phyloP scores from a whole-genome alignment of 2,888 invertebrate species.

The Tetranychus piercei region DNA sequence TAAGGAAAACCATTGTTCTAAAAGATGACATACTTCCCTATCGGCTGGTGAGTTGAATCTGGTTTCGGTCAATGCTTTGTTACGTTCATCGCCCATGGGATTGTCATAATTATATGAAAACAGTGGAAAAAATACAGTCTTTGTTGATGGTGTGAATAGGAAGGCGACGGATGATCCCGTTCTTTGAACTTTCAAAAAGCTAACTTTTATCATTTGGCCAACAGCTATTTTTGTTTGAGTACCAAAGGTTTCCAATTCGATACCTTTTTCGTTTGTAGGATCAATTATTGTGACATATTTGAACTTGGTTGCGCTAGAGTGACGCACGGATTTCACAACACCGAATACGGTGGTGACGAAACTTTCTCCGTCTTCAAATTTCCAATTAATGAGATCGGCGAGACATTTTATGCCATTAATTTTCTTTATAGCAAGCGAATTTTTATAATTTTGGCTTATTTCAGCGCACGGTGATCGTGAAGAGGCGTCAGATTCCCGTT shows the following conservation, averaged over 20 bases:
- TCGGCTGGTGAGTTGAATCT: background rate
- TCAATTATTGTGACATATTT: background rate
- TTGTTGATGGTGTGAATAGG: background rate
- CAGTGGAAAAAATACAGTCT: background rate
- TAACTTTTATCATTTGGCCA: background rate
- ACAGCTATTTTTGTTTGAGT: background rate
- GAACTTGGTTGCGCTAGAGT: background rate
- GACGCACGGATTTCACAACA: background rate
- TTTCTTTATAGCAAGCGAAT: background rate
- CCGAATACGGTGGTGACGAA: background rate
- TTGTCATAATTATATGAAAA: conserved; percentile 3
- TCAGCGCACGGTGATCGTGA: background rate
- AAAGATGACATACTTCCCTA: background rate
- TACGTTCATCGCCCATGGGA: background rate
- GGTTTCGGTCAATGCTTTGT: background rate
- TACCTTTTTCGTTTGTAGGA: background rate
- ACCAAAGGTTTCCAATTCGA: background rate
- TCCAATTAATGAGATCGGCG: background rate
- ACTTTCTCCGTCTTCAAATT: background rate
- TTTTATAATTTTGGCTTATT: background rate
- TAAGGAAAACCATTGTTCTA: background rate
- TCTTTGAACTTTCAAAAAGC: background rate
- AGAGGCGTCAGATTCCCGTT: background rate
- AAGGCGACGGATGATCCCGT: background rate
- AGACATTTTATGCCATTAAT: background rate